Evolutionary conservation across 2,113 vertebrate genomes (phyloP).

Genomic region (Pantherophis guttatus): DNA sequence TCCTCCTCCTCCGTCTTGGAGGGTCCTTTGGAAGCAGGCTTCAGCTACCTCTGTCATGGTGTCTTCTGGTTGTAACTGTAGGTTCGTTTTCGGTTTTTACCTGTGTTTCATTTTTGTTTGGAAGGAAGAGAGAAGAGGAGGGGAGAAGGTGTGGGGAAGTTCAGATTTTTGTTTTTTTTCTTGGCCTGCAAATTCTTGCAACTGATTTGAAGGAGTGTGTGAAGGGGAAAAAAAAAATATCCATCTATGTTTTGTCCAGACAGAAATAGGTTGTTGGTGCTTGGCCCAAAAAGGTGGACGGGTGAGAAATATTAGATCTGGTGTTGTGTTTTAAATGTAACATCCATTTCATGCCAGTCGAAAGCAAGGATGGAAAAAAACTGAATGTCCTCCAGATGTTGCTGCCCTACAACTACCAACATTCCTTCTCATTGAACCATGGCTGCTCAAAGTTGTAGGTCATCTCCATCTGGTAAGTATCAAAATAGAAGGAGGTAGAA

Average conservation of each 20-base stretch:
- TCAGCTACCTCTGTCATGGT: constrained; percentile 78
- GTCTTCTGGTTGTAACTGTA: constrained; percentile 80
- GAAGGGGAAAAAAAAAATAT: constrained; percentile 7
- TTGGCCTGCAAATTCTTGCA: constrained; percentile 52
- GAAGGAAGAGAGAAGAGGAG: not conserved
- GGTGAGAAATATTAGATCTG: constrained; percentile 54
- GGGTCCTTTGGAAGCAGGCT: constrained; percentile 68
- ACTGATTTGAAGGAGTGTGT: constrained; percentile 37
- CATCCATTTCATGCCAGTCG: constrained; percentile 50
- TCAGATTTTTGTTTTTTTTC: not conserved
- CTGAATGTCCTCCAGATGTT: not conserved
- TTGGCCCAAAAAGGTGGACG: constrained; percentile 10
- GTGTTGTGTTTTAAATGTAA: constrained; percentile 53
- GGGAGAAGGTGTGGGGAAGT: not conserved
- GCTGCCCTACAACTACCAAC: not conserved
- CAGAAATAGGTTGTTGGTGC: constrained; percentile 16
- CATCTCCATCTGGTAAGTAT: not conserved
- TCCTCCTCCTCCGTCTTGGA: constrained; percentile 46
- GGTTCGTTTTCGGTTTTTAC: constrained; percentile 76
- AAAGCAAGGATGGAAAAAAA: constrained; percentile 9
- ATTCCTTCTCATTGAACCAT: not conserved
- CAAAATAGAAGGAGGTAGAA: not conserved
- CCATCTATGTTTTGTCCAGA: not conserved
- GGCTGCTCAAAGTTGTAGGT: constrained; percentile 33
- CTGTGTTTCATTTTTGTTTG: constrained; percentile 66